A percentile compares a stretch with the other conserved stretches of the same genome.
Evolutionary conservation across 2,797 vertebrate species (phyloP).

Genomic region (Sphenopsis melanotis): DNA sequence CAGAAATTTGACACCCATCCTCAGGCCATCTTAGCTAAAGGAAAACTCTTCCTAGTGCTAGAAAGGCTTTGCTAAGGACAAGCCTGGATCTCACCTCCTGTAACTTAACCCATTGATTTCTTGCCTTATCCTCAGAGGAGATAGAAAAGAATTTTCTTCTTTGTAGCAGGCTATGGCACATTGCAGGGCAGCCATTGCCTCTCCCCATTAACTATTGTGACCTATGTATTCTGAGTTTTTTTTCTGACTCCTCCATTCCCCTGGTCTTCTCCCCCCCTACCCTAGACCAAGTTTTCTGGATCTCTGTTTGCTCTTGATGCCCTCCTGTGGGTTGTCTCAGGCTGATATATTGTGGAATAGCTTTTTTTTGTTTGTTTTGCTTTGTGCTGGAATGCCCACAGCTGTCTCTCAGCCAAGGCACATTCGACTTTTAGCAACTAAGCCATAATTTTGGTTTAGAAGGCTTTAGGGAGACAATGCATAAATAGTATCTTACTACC

Average conservation of each 20-base stretch:
- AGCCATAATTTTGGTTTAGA: conserved; percentile 36
- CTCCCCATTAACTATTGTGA: neutral
- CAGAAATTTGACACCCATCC: conserved; percentile 30
- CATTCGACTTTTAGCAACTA: neutral
- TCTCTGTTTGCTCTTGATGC: neutral
- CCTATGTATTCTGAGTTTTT: neutral
- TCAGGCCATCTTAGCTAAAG: neutral
- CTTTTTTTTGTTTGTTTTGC: neutral
- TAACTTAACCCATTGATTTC: neutral
- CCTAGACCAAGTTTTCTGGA: neutral
- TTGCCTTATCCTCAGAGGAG: neutral
- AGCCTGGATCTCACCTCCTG: neutral
- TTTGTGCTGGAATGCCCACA: neutral
- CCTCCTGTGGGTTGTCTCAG: neutral
- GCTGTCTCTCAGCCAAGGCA: conserved; percentile 31
- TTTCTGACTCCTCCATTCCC: neutral
- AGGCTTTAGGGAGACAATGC: conserved; percentile 39
- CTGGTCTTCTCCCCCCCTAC: neutral
- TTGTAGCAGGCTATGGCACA: neutral
- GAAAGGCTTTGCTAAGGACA: neutral
- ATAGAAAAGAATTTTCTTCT: neutral
- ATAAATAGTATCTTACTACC: conserved; percentile 30
- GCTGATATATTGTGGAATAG: neutral
- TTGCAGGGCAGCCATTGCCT: neutral
- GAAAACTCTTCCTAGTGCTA: neutral